Evolutionary conservation across 2,113 vertebrate species (phyloP).

Genomic region (Proteles cristata): DNA sequence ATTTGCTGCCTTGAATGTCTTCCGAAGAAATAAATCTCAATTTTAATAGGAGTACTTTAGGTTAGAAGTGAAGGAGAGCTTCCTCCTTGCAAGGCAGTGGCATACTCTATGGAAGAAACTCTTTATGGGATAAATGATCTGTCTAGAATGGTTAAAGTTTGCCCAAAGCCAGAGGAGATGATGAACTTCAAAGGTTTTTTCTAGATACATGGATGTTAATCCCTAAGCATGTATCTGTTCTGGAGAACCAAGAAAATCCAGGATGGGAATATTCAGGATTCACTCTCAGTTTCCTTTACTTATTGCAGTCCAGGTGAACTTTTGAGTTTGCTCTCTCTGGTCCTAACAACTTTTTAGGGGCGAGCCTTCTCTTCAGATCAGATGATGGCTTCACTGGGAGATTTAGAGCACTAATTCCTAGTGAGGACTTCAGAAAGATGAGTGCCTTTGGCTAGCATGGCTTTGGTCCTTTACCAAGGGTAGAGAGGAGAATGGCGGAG

Average conservation of each 20-base stretch:
- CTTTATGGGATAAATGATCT: neutral
- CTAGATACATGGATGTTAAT: neutral
- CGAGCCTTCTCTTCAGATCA: neutral
- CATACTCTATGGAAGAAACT: neutral
- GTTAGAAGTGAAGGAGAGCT: conserved; percentile 44
- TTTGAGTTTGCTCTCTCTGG: conserved; percentile 39
- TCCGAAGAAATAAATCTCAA: conserved; percentile 34
- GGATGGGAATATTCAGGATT: conserved; percentile 17
- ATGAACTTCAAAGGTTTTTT: conserved; percentile 16
- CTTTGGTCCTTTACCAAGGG: neutral
- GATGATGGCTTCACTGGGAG: neutral
- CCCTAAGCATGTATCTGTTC: neutral
- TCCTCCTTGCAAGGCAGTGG: neutral
- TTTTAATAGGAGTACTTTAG: conserved; percentile 44
- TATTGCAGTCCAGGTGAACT: neutral
- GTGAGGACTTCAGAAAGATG: neutral
- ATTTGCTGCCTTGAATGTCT: conserved; percentile 38
- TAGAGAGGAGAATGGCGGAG: neutral
- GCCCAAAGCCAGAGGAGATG: neutral
- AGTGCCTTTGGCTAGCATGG: neutral
- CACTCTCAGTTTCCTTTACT: neutral
- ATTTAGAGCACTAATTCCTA: neutral
- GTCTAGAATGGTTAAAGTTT: conserved; percentile 32
- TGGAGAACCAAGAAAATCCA: conserved; percentile 32
- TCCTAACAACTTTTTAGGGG: neutral